Evolutionary conservation across 2,797 vertebrate genomes (phyloP), one percentile per base, ranked within the genome.

Genomic region (Margarornis squamiger): DNA sequence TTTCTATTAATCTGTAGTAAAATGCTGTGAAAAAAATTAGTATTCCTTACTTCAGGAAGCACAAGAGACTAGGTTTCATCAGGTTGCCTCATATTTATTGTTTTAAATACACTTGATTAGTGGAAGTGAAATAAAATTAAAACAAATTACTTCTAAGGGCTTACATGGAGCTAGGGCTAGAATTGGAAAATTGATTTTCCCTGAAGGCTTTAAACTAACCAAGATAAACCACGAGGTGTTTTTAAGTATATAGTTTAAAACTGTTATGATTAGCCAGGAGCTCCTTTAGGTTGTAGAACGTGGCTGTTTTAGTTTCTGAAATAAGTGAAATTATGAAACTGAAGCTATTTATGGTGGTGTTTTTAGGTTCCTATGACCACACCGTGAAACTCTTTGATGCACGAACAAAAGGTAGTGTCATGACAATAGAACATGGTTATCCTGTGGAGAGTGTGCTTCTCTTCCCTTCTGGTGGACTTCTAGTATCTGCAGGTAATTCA

Each of bases 381-480:
- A 99, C 98, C 3, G 97, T 99, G 75, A 99, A 99, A 93, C 46
- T 99, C 36, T 99, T 99, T 96, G 99, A 99, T 96, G 98, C 98
- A 39, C 98, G 99, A 91, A 96, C 95, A 51, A 98, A 98, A 77
- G 98, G 98, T 59, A 99, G 99, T 73, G 98, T 99, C 61, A 98
- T 99, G 97, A 99, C 97, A 17, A 98, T 99, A 96, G 98, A 99
- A 23, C 99, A 99, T 0, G 99, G 99, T 15, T 99, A 99, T 72
- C 99, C 99, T 5, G 99, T 99, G 91, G 99, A 99, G 93, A 99
- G 98, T 11, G 98, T 99, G 46, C 98, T 99, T 65, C 98, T 99
- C 0, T 99, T 99, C 95, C 99, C 99, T 12, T 99, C 99, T 71
- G 99, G 99, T 85, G 99, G 99, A 20, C 99, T 99, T 80, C 98